Evolutionary conservation across 2,113 vertebrate species (phyloP), one percentile per base, ranked within the genome.

Genomic region (Scortum barcoo): DNA sequence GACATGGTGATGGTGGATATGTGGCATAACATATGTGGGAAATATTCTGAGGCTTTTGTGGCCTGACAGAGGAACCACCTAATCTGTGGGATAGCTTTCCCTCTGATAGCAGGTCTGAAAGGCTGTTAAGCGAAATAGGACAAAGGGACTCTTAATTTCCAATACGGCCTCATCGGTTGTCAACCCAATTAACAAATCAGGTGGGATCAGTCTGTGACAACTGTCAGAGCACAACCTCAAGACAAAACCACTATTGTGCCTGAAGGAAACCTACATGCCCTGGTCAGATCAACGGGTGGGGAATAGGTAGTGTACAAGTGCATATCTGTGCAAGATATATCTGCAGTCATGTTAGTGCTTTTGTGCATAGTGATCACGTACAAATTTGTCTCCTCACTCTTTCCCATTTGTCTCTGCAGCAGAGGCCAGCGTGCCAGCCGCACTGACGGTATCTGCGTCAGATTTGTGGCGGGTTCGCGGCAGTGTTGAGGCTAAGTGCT

Each of bases 11-110:
- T 67, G 86, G 76, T 87, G 81, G 79, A 80, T 88, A 83, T 83
- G 85, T 81, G 76, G 86, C 82, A 88, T 91, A 85, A 88, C 88
- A 88, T 93, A 92, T 92, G 93, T 94, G 93, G 93, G 93, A 94
- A 94, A 93, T 91, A 93, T 90, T 90, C 76, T 1, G n/a, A 42
- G 70, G 69, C 88, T 63, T 90, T 93, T 93, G 92, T 94, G 81
- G 76, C 44, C 69, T 53, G 78, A 88, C 65, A 72, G 87, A 87
- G 58, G 88, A 91, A 80, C 78, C 86, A 91, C 84, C 84, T 93
- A 91, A 93, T 94, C 93, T 94, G 86, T 65, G 71, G 85, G 85
- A 84, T 88, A 78, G 88, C 76, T 90, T 82, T 84, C 86, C 80
- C 89, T 92, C 54, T 77, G 85, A 92, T 89, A 83, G 81, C 83